These are phyloP conservation scores for Sylvia borin DNA, from an alignment of 2,797 vertebrate species.

Conservation along the genomic window DNA sequence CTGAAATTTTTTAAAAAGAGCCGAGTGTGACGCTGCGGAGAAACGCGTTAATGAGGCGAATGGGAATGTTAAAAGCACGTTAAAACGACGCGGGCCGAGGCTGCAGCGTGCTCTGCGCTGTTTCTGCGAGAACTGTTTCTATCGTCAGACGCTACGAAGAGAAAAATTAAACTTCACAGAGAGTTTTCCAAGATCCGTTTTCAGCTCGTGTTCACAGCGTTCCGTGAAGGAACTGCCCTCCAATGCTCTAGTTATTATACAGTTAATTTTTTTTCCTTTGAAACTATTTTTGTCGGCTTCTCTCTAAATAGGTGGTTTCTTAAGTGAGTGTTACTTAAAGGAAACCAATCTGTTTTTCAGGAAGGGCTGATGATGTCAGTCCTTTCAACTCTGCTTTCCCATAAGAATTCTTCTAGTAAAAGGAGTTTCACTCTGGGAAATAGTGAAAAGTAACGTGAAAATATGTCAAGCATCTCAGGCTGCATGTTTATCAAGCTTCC, in stretches of 20 bases:
- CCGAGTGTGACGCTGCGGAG: neutral
- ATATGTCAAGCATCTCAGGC: constrained; percentile 54
- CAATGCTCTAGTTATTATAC: constrained; percentile 3
- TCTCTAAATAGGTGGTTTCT: constrained; percentile 66
- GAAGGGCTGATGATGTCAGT: constrained; percentile 54
- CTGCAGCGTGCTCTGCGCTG: neutral
- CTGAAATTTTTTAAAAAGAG: neutral
- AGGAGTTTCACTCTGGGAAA: constrained; percentile 69
- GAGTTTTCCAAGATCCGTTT: neutral
- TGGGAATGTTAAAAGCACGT: rapidly evolving
- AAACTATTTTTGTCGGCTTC: constrained; percentile 54
- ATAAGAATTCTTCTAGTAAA: constrained; percentile 66
- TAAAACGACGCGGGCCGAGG: no score
- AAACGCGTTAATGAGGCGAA: rapidly evolving
- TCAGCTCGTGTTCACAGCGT: neutral
- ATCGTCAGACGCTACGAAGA: neutral
- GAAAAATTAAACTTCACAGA: neutral
- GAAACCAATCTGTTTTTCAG: constrained; percentile 72
- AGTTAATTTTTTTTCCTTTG: constrained; percentile 29
- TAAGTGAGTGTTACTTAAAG: constrained; percentile 72
- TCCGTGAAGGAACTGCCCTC: neutral
- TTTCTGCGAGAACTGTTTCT: neutral
- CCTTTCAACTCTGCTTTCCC: constrained; percentile 67
- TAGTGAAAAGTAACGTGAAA: constrained; percentile 58
- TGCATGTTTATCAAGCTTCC: neutral